These are phyloP conservation scores for zebrafish (Danio rerio) DNA, from an alignment of 2,113 vertebrate genomes.

Conservation along the genomic window GRCz12tu NC_133187.1:26075501-26076000, in stretches of 20 bases:
- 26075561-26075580: conserved; percentile 61
- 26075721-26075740: conserved; percentile 48
- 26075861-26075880: conserved; percentile 47
- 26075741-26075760: conserved; percentile 55
- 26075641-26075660: conserved; percentile 31
- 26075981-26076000: conserved; percentile 33
- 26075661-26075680: conserved; percentile 1
- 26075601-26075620: conserved; percentile 57
- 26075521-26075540: conserved; percentile 53
- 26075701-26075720: conserved; percentile 46
- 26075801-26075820: conserved; percentile 35
- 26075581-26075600: conserved; percentile 64
- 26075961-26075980: conserved; percentile 41
- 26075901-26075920: conserved; percentile 14
- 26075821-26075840: conserved; percentile 26
- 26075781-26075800: conserved; percentile 44
- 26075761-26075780: conserved; percentile 55
- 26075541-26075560: conserved; percentile 65
- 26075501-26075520: conserved; percentile 60
- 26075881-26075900: conserved; percentile 29
- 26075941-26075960: conserved; percentile 25
- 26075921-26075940: conserved; percentile 11
- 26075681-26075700: conserved; percentile 25
- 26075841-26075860: conserved; percentile 22
- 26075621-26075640: conserved; percentile 42